phyloP scores from a whole-genome alignment of 2,113 vertebrate species.

The Ramphastos sulfuratus region DNA sequence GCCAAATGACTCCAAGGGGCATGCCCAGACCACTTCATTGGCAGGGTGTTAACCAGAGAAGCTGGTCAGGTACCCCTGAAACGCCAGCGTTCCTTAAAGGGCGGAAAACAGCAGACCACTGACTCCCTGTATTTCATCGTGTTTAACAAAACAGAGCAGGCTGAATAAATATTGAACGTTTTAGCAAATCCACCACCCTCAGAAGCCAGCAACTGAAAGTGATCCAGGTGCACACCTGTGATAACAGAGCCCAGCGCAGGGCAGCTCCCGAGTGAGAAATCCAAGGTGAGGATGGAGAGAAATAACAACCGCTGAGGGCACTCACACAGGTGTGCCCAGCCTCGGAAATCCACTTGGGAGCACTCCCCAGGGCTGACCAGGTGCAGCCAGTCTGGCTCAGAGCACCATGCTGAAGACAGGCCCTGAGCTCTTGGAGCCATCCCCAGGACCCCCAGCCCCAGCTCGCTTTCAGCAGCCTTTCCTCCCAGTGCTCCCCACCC shows the following conservation, averaged over 20 bases:
- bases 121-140: background rate
- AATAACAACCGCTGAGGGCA: background rate
- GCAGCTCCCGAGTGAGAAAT: constrained; percentile 6
- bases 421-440: background rate
- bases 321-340: background rate
- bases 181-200: background rate
- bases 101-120: background rate
- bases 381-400: background rate
- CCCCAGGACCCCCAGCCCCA: background rate
- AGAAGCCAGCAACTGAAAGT: constrained; percentile 32
- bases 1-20: background rate
- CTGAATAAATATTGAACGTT: constrained; percentile 62
- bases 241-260: background rate
- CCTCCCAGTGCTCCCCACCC: background rate
- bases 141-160: constrained; percentile 51
- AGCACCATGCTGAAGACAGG: background rate
- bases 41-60: background rate
- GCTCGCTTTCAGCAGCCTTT: background rate
- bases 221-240: constrained; percentile 71
- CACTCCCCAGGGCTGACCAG: background rate
- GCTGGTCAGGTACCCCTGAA: background rate
- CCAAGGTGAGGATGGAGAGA: background rate
- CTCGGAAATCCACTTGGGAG: background rate
- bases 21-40: background rate
- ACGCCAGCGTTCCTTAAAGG: background rate